A percentile compares a stretch with the other conserved stretches of the same genome.
Conservation (phyloP, 2,888 invertebrate species). For the Eledone cirrhosa region DNA sequence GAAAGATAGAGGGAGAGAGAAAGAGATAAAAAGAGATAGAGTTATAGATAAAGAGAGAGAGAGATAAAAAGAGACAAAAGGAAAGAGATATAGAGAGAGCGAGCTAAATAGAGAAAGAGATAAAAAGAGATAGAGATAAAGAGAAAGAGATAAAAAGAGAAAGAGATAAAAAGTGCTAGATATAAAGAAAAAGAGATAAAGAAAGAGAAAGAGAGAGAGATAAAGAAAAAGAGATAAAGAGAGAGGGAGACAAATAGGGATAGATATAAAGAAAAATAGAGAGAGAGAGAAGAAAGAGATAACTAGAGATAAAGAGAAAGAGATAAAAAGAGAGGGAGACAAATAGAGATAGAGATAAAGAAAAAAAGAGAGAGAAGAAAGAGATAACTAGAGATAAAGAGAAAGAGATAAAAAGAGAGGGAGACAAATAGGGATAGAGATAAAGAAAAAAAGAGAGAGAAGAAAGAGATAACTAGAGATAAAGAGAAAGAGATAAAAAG, state of each 20-base stretch:
- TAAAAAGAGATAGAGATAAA: neutral
- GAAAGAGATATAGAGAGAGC: neutral
- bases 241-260: too few species aligned
- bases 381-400: neutral
- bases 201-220: neutral
- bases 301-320: neutral
- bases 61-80: too few species aligned
- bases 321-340: neutral
- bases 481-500: neutral
- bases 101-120: neutral
- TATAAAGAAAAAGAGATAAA: neutral
- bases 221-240: neutral
- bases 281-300: neutral
- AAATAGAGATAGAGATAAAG: too few species aligned
- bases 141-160: neutral
- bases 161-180: neutral
- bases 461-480: neutral
- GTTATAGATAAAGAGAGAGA: too few species aligned
- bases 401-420: neutral
- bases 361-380: neutral
- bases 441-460: too few species aligned
- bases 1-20: too few species aligned
- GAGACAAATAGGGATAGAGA: too few species aligned
- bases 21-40: too few species aligned
- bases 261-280: neutral